These are phyloP conservation scores for Xanthia togata DNA, from an alignment of 2,888 invertebrate genomes.

Conservation along the genomic window DNA sequence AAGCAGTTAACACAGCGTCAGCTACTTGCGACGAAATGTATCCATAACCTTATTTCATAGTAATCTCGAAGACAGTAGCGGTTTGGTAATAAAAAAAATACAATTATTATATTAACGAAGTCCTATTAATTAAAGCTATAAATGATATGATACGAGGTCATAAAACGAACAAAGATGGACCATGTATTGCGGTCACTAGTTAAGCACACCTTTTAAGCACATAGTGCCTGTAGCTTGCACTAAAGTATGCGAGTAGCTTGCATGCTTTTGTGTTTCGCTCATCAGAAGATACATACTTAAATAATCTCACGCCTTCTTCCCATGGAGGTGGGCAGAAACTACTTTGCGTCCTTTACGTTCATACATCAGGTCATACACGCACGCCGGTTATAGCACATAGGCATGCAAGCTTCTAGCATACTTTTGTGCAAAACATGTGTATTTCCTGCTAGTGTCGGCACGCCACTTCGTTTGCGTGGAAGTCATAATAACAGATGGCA, in stretches of 20 bases:
- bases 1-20: conserved; percentile 62
- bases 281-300: neutral
- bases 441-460: too few species aligned
- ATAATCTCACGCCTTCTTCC: neutral
- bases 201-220: conserved; percentile 8
- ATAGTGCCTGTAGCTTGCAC: neutral
- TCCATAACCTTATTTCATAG: conserved; percentile 68
- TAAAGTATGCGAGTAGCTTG: neutral
- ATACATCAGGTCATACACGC: neutral
- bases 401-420: neutral
- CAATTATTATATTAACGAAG: conserved; percentile 17
- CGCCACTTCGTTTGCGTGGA: too few species aligned
- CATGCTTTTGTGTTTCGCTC: neutral
- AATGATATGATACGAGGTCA: conserved; percentile 25
- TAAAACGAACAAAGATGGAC: conserved; percentile 19
- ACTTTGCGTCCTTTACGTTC: neutral
- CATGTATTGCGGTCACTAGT: neutral
- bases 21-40: conserved; percentile 60
- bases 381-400: neutral
- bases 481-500: too few species aligned
- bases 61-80: conserved; percentile 57
- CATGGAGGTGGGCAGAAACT: neutral
- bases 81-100: conserved; percentile 24
- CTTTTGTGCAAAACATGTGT: too few species aligned
- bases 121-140: conserved; percentile 39